Evolutionary conservation across 1,140 invertebrate species (phyloP).

Genomic region (Drosophila pseudoananassae): DNA sequence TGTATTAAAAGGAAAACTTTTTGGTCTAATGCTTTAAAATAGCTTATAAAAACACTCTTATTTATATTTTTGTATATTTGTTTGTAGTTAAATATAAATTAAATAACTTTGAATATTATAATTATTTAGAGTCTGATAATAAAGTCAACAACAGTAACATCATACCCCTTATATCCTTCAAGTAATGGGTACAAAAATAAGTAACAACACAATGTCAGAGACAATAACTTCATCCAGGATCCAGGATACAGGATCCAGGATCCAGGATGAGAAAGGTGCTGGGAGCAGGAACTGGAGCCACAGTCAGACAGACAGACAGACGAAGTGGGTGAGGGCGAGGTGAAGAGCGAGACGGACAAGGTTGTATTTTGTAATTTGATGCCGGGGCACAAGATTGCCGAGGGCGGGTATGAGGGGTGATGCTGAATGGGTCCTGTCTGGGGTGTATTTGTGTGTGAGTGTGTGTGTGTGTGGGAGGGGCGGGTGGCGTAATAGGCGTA

Average conservation of each 20-base stretch:
- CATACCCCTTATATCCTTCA: neutral
- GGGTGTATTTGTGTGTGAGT: neutral
- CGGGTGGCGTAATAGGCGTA: slow-evolving; percentile 72
- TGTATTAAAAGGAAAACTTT: too few relatives aligned
- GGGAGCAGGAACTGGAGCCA: slow-evolving; percentile 6
- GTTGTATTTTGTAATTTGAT: slow-evolving; percentile 75
- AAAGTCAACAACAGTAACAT: neutral
- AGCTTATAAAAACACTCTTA: too few relatives aligned
- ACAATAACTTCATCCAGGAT: slow-evolving; percentile 77
- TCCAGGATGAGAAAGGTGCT: slow-evolving; percentile 48
- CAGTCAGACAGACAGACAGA: slow-evolving; percentile 11
- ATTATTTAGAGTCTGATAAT: too few relatives aligned
- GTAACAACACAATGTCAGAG: slow-evolving; percentile 68
- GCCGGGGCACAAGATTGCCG: slow-evolving; percentile 31
- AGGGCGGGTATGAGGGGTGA: neutral
- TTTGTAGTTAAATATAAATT: too few relatives aligned
- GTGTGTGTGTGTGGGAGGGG: neutral
- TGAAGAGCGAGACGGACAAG: slow-evolving; percentile 6
- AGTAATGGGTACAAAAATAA: slow-evolving; percentile 21
- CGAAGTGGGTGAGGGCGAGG: neutral
- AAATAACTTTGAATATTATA: too few relatives aligned
- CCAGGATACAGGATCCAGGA: slow-evolving; percentile 9
- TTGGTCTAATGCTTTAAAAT: too few relatives aligned
- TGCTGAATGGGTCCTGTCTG: slow-evolving; percentile 4
- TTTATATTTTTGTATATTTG: too few relatives aligned